Base-by-base conservation (phyloP, 2,888 invertebrate genomes). In the Ptychoptera albimana region DNA sequence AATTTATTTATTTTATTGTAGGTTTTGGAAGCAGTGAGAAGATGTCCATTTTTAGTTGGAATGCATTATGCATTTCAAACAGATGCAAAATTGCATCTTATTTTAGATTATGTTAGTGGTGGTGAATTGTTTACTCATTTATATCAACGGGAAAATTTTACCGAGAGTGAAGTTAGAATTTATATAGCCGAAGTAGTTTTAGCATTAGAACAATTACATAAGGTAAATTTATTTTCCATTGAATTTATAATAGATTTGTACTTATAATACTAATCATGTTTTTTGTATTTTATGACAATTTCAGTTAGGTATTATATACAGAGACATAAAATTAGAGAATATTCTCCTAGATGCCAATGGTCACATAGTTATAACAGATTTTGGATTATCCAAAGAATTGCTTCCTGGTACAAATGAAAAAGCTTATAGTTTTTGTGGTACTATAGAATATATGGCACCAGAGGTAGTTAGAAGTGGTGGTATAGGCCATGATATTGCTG, bases 51-150 rank as follows among this genome's bases (percentile, higher is more conserved):
- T 70, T 77, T 97, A 52, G 94, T 96, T 55, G 93, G 92, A 35
- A 75, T 97, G 52, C 92, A 93, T 68, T 97, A 97, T 68, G 97
- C 97, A 61, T 97, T 97, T 74, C 96, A 97, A 70, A 93, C 94
- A 8, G 89, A 94, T 58, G 82, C 92, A 44, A 96, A 94, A 69
- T 75, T 97, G 52, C 93, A 96, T 69, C 79, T 97, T 54, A 92
- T 97, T 55, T 76, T 97, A 94, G 97, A 97, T 74, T 97, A 93
- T 69, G 92, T 96, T 45, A 87, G 86, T 56, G 96, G 96, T 43
- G 97, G 97, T 1, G 97, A 97, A 66, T 72, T 97, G 50, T 97
- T 97, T 69, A 96, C 93, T 3, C 96, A 97, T 69, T 72, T 97
- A 48, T 94, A 91, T 73, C 86, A 89, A 67, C 75, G 87, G 55